Evolutionary conservation across 2,888 invertebrate genomes (phyloP).

Genomic region (Epiblema foenella): DNA sequence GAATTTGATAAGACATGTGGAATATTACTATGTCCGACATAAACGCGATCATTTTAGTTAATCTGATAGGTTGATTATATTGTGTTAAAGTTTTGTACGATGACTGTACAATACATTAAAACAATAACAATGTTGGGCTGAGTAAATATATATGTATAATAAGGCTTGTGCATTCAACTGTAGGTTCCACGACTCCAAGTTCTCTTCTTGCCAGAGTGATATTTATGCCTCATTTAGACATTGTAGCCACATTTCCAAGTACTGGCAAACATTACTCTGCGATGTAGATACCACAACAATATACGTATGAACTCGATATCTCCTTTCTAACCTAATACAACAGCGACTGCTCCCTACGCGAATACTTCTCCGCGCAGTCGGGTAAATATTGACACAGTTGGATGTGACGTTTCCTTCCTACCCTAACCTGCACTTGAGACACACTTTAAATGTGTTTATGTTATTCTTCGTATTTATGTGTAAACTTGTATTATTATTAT

Average conservation of each 20-base stretch:
- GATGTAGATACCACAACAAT: too few relatives aligned
- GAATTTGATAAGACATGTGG: background rate
- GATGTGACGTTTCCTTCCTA: constrained; percentile 22
- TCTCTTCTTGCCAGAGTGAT: too few relatives aligned
- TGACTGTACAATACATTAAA: too few relatives aligned
- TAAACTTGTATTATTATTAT: background rate
- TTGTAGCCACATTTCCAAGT: too few relatives aligned
- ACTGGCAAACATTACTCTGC: too few relatives aligned
- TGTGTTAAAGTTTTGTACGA: too few relatives aligned
- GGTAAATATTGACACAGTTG: constrained; percentile 44
- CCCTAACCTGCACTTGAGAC: constrained; percentile 14
- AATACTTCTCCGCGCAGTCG: constrained; percentile 16
- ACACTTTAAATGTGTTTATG: constrained; percentile 10
- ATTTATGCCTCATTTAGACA: too few relatives aligned
- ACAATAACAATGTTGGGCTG: too few relatives aligned
- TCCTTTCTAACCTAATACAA: constrained; percentile 3
- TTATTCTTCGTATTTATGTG: background rate
- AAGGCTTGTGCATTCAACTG: too few relatives aligned
- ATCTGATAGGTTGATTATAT: too few relatives aligned
- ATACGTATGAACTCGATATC: background rate
- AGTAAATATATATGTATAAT: too few relatives aligned
- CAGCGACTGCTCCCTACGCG: background rate
- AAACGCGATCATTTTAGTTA: background rate
- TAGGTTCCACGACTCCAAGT: too few relatives aligned
- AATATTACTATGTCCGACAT: background rate